A percentile compares a stretch with the other conserved stretches of the same genome.
Conservation (phyloP, 2,113 vertebrate species). For the Hyperoodon ampullatus region DNA sequence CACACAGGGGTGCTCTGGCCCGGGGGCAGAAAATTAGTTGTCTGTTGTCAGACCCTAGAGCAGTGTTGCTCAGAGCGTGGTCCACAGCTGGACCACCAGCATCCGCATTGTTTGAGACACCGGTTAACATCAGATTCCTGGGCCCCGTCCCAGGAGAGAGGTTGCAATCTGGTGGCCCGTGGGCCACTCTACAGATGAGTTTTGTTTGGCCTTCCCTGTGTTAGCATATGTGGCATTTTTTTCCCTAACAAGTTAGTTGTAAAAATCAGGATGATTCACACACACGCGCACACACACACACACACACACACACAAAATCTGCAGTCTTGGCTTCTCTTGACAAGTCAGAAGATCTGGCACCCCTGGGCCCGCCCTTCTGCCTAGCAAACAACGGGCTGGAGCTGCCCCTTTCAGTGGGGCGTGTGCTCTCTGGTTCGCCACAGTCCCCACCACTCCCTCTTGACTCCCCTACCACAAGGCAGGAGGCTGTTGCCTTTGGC, state of each 20-base stretch:
- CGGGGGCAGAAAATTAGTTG: neutral
- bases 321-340: neutral
- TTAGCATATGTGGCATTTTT: constrained; percentile 39
- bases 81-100: constrained; percentile 14
- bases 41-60: neutral
- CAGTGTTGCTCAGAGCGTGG: neutral
- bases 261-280: neutral
- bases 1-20: neutral
- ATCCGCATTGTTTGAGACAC: fast-evolving
- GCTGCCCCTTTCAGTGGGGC: constrained; percentile 40
- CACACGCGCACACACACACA: no score
- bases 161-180: constrained; percentile 45
- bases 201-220: constrained; percentile 78
- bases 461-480: constrained; percentile 38
- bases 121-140: neutral
- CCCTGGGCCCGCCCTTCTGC: constrained; percentile 43
- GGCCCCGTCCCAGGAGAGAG: constrained; percentile 8
- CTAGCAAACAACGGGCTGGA: neutral
- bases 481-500: constrained; percentile 5
- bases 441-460: constrained; percentile 70
- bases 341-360: constrained; percentile 40
- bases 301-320: neutral
- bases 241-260: constrained; percentile 2
- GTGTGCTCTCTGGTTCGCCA: constrained; percentile 67
- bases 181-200: constrained; percentile 60